Conservation (phyloP, 2,113 vertebrate species). For the Muscicapa adusta region DNA sequence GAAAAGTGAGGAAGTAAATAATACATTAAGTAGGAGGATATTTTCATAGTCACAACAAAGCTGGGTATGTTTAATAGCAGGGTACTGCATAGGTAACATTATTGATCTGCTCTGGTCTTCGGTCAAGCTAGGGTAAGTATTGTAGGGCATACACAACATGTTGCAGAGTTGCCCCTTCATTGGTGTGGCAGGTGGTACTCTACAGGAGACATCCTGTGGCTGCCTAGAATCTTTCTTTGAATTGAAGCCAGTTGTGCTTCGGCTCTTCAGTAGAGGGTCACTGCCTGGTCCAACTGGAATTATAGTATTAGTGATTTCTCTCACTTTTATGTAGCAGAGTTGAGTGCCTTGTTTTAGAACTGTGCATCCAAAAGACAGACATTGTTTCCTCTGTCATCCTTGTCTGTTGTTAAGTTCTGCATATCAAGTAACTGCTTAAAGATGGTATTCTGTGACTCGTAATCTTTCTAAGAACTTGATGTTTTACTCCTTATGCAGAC, state of each 20-base stretch:
- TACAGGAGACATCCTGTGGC: background rate
- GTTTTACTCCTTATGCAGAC: background rate
- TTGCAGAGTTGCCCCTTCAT: background rate
- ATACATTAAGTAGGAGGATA: background rate
- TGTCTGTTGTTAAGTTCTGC: background rate
- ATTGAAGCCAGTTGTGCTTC: background rate
- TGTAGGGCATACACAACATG: background rate
- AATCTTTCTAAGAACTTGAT: background rate
- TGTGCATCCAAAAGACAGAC: background rate
- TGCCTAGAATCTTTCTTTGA: background rate
- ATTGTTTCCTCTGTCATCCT: background rate
- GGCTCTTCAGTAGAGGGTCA: background rate
- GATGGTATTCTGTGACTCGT: background rate
- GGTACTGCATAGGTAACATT: background rate
- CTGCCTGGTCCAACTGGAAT: background rate
- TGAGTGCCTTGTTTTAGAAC: background rate
- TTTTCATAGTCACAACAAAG: background rate
- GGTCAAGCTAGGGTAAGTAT: background rate
- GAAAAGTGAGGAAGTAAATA: background rate
- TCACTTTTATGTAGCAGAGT: background rate
- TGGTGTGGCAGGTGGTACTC: background rate
- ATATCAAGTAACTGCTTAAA: background rate
- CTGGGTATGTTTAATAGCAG: background rate
- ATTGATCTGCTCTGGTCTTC: background rate
- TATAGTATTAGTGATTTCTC: background rate